Evolutionary conservation across 2,797 vertebrate genomes (phyloP).

Genomic region (Nannoperca australis): DNA sequence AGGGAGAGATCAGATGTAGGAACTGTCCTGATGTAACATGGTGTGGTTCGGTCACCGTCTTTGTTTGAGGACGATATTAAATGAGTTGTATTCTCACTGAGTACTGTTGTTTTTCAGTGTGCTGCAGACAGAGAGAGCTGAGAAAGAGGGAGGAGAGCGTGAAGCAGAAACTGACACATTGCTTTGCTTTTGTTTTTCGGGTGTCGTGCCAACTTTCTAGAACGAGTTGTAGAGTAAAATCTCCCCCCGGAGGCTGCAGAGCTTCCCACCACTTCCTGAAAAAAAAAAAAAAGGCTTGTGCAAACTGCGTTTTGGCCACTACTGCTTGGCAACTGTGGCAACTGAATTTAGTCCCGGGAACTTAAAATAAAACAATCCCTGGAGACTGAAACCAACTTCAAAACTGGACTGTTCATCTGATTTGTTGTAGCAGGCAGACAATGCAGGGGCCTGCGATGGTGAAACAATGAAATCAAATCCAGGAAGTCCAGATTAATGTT

Average conservation of each 20-base stretch:
- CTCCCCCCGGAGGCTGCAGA: constrained; percentile 15
- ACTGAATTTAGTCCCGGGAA: constrained; percentile 2
- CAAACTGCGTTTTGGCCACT: constrained; percentile 1
- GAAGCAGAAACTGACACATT: not conserved
- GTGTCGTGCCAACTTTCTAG: constrained; percentile 32
- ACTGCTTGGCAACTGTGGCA: constrained; percentile 18
- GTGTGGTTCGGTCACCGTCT: too few species aligned
- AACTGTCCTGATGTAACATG: too few species aligned
- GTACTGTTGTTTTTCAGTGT: not conserved
- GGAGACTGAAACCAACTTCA: constrained; percentile 13
- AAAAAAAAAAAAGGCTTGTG: constrained; percentile 10
- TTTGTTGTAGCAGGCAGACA: too few species aligned
- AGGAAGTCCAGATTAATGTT: too few species aligned
- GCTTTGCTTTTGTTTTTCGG: constrained; percentile 30
- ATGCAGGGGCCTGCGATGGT: too few species aligned
- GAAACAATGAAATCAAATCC: too few species aligned
- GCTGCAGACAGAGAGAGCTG: not conserved
- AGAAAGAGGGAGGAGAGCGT: not conserved
- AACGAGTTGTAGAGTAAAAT: constrained; percentile 35
- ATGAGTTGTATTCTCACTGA: not conserved
- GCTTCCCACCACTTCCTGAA: constrained; percentile 36
- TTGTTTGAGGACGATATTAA: not conserved
- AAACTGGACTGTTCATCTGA: not conserved
- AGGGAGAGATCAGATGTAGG: too few species aligned
- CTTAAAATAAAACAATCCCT: not conserved